Base-by-base conservation (phyloP, 1,140 invertebrate genomes). In the Steinernema khuongi region DNA sequence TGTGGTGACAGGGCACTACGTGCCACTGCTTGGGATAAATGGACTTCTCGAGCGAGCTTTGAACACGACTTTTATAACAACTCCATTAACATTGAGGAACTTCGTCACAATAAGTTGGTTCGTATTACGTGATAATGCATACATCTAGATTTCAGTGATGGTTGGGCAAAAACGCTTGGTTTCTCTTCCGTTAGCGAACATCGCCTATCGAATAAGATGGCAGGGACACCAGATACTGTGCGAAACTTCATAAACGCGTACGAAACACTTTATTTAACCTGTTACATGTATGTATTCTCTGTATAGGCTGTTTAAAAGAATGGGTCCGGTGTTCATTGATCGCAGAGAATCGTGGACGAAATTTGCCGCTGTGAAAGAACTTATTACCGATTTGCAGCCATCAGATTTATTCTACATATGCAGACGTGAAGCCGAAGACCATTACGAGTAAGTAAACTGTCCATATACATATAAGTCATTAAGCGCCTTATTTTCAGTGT, bases 171-270 rank as follows among this genome's bases (percentile, higher is more conserved):
- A 71, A 73, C 81, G 14, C 73, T 84, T 0, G 83, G 83, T 14
- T 84, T 77, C 69, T 32, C 43, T 17, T 78, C 74, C n/a, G 78
- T 80, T 44, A 74, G 83, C 26, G 81, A 84, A 18, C 83, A 85
- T 67, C 73, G 81, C 33, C 72, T 84, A n/a, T 67, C 79, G 1
- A 78, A 84, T 41, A 85, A 85, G 69, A 84, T 84, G 83, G 84
- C 82, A 18, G 80, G 82, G 7, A 79, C 77, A 43, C 75, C 82
- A 1, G 81, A 80, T n/a, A 84, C 82, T 32, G 82, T 84, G 26
- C 70, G 83, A n/a, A 78, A 74, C 18, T 84, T 84, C 68, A 31
- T 84, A 18, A 77, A 77, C 74, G 83, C 75, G 74, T 81, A 70
- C 70, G 79, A 72, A 32, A n/a, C n/a, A n/a, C 29, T 33, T 67